Percentiles rank a stretch among this genome's conserved stretches.
These are phyloP conservation scores for Gymnoscopelus microlampas DNA, from an alignment of 2,797 vertebrate species.

Conservation along the genomic window DNA sequence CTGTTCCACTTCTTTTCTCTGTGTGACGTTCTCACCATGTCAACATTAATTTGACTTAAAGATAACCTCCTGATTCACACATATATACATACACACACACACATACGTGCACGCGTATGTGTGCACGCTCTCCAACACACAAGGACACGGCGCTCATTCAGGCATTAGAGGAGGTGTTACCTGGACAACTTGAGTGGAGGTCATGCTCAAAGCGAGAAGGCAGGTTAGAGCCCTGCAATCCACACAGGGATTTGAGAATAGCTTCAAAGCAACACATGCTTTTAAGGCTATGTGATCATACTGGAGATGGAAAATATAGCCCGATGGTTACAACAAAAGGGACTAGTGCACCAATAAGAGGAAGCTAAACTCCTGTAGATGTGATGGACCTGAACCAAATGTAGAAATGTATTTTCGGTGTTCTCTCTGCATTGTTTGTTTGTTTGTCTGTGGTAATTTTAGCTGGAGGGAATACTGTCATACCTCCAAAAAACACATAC, in stretches of 20 bases:
- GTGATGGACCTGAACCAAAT: too few species aligned
- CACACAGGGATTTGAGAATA: conserved; percentile 17
- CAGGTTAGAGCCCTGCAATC: conserved; percentile 52
- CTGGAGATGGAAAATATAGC: background rate
- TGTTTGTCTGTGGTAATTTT: too few species aligned
- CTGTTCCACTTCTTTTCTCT: conserved; percentile 29
- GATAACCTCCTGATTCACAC: conserved; percentile 21
- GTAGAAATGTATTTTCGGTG: too few species aligned
- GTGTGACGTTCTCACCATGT: conserved; percentile 49
- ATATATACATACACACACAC: conserved; percentile 37
- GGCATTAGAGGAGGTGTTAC: conserved; percentile 82
- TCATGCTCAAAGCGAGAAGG: conserved; percentile 75
- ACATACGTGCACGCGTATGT: conserved; percentile 7
- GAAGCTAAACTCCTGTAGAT: background rate
- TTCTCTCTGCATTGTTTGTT: too few species aligned
- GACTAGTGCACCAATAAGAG: background rate
- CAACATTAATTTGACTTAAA: conserved; percentile 59
- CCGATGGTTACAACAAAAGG: background rate
- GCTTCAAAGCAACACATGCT: conserved; percentile 18
- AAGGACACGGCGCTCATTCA: conserved; percentile 44
- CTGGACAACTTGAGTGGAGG: conserved; percentile 82
- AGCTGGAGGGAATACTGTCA: too few species aligned
- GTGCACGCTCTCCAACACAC: conserved; percentile 12
- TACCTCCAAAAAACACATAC: too few species aligned
- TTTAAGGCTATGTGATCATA: conserved; percentile 4